A percentile compares a stretch with the other conserved stretches of the same genome.
phyloP scores from a whole-genome alignment of 1,140 invertebrate genomes.

The Drosophila parabipectinata region DNA sequence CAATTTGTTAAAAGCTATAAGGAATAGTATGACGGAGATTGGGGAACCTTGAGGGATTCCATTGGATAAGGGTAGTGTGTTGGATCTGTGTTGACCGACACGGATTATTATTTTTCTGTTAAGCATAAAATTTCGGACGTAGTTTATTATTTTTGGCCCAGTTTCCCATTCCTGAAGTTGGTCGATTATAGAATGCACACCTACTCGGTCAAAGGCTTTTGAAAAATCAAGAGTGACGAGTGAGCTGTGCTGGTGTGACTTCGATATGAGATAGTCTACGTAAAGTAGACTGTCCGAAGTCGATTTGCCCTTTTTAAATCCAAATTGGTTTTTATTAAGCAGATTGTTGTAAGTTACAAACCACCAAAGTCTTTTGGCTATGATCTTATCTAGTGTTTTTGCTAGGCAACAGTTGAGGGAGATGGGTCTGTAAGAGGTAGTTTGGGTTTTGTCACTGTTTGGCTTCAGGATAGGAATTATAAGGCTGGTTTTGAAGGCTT shows the following conservation, averaged over 20 bases:
- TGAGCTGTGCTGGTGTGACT: neutral
- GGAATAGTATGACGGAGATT: slow-evolving; percentile 9
- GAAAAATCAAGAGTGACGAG: slow-evolving; percentile 28
- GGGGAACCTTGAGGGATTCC: slow-evolving; percentile 10
- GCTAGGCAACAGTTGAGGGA: neutral
- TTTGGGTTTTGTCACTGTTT: slow-evolving; percentile 9
- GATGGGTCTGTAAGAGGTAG: slow-evolving; percentile 2
- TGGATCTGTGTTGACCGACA: too few relatives aligned
- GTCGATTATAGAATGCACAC: slow-evolving; percentile 10
- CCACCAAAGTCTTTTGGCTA: slow-evolving; percentile 10
- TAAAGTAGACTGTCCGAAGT: too few relatives aligned
- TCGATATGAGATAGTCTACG: slow-evolving; percentile 5
- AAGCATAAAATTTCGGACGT: too few relatives aligned
- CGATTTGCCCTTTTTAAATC: too few relatives aligned
- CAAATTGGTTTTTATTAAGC: slow-evolving; percentile 4
- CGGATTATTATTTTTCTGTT: too few relatives aligned
- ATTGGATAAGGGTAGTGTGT: slow-evolving; percentile 1
- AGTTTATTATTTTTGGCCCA: too few relatives aligned
- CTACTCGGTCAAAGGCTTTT: slow-evolving; percentile 21
- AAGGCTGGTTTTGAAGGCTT: slow-evolving; percentile 11
- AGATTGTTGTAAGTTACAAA: slow-evolving; percentile 10
- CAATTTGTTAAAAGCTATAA: slow-evolving; percentile 14
- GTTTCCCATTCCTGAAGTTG: slow-evolving; percentile 1
- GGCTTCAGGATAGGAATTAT: slow-evolving; percentile 8
- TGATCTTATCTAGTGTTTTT: slow-evolving; percentile 13